Percentiles rank a stretch among this genome's conserved stretches.
Conservation (phyloP, 2,797 vertebrate species). For the Leptatherina wallacei region DNA sequence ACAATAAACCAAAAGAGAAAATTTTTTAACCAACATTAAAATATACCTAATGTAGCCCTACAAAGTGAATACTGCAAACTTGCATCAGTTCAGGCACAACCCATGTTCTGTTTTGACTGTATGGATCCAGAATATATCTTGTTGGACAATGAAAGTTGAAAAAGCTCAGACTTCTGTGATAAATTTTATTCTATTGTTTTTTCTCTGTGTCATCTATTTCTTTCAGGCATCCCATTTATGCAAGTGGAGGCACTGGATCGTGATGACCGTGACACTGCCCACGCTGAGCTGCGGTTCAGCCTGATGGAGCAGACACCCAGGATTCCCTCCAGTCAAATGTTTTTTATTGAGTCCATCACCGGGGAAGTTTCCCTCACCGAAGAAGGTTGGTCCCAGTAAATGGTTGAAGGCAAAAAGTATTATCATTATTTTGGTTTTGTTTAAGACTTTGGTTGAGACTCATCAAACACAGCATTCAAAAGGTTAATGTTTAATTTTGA, state of each 20-base stretch:
- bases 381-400: constrained; percentile 75
- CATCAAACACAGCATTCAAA: too few species aligned
- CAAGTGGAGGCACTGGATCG: constrained; percentile 82
- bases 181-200: neutral
- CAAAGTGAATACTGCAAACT: neutral
- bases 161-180: neutral
- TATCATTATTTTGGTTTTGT: too few species aligned
- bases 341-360: constrained; percentile 81
- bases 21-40: neutral
- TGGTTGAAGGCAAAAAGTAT: neutral
- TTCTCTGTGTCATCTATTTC: constrained; percentile 6
- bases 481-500: too few species aligned
- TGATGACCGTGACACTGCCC: constrained; percentile 82
- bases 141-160: neutral
- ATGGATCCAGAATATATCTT: neutral
- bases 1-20: constrained; percentile 4
- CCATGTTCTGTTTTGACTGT: neutral
- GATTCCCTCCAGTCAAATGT: constrained; percentile 82
- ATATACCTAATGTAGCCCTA: neutral
- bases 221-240: constrained; percentile 84
- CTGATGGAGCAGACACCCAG: constrained; percentile 84
- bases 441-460: too few species aligned
- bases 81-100: neutral
- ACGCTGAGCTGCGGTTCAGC: constrained; percentile 85
- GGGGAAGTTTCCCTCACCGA: constrained; percentile 84